A percentile compares a stretch with the other conserved stretches of the same genome.
These are phyloP conservation scores for Agrilus mali DNA, from an alignment of 2,888 invertebrate species.

Conservation along the genomic window DNA sequence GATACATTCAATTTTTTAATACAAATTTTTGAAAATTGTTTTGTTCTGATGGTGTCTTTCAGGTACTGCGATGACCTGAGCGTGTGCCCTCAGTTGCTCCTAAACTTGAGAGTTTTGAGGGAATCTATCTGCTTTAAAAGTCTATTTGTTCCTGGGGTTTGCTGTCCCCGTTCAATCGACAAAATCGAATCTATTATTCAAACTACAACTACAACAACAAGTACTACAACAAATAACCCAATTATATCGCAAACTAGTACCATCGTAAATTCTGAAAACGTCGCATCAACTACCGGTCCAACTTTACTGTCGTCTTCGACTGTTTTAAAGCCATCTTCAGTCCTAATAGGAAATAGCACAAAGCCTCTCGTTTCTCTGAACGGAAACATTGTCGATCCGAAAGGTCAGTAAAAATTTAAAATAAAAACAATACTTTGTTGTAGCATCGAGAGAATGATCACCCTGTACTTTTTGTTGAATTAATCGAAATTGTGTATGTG, in stretches of 20 bases:
- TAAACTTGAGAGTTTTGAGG: conserved; percentile 68
- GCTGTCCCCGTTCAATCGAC: conserved; percentile 50
- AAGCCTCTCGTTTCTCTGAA: neutral
- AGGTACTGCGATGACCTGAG: conserved; percentile 72
- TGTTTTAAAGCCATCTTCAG: conserved; percentile 4
- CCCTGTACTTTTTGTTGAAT: too few relatives aligned
- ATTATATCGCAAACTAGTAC: conserved; percentile 9
- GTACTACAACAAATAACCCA: conserved; percentile 14
- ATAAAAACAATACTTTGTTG: too few relatives aligned
- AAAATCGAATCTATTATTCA: conserved; percentile 9
- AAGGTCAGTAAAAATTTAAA: conserved; percentile 31
- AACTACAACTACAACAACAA: conserved; percentile 26
- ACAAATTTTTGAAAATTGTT: too few relatives aligned
- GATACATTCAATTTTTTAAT: too few relatives aligned
- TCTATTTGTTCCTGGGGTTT: conserved; percentile 83
- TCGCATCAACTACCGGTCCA: neutral
- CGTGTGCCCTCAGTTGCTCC: conserved; percentile 71
- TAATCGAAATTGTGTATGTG: too few relatives aligned
- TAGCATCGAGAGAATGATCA: too few relatives aligned
- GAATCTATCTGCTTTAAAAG: conserved; percentile 87
- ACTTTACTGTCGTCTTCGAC: neutral
- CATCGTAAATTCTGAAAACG: neutral
- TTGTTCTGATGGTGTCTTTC: conserved; percentile 9
- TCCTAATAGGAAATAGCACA: conserved; percentile 3
- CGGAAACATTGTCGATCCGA: conserved; percentile 38